Evolutionary conservation across 2,888 invertebrate genomes (phyloP), one percentile per base, ranked within the genome.

Genomic region (Antheraea assamensis): DNA sequence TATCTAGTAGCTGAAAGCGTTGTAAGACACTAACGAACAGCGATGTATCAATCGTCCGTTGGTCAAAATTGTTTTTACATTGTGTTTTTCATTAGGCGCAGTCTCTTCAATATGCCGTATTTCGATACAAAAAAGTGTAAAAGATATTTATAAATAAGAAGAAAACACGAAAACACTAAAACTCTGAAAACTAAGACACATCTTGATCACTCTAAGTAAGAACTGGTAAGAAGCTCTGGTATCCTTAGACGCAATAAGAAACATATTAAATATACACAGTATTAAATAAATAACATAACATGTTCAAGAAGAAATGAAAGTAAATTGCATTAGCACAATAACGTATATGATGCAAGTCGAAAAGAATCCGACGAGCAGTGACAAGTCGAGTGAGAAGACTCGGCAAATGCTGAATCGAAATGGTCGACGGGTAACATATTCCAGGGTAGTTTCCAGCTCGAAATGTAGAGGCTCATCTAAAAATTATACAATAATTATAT

Each of bases 271-370:
- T 21, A 47, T n/a, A 47, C 10, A 47, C 70, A 10, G 3, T 47
- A 42, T 47, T 47, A 42, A 70, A 47, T 47, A 42, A 49, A n/a
- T 13, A 21, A 70, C 70, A 10, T 2, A 35, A 42, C n/a, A 52
- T 52, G 15, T 35, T 70, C 21, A 35, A 42, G 35, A 70, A n/a
- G 35, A 10, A 35, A 70, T n/a, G n/a, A n/a, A 42, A 13, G 81
- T 75, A 31, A 81, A 76, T 70, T 82, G 82, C 49, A 82, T 31
- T 47, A 80, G 77, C 47, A 81, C 78, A 58, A 82, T 80, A 21
- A 80, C 75, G 58, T 82, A 81, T n/a, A 80, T 82, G 70, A 78
- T 74, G 68, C 78, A 79, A 49, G 81, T 70, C 31, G 77, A 75
- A 27, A 80, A 7, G 2, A 80, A 73, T 24, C 74, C 74, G 49